Evolutionary conservation across 2,888 invertebrate species (phyloP).

Genomic region (Leptothorax acervorum): DNA sequence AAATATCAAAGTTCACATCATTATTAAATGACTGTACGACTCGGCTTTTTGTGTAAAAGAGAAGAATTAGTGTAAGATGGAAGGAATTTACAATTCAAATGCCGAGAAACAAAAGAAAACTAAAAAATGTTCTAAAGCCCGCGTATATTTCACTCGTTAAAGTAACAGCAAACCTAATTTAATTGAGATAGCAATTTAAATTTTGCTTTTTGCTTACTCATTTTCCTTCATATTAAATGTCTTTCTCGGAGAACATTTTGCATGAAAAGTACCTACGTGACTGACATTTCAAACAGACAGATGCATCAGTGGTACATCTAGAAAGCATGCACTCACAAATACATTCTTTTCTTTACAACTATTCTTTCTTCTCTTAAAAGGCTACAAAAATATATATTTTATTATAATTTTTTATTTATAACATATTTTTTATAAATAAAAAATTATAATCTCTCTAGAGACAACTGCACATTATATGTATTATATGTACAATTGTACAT

Average conservation of each 20-base stretch:
- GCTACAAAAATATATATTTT: no score
- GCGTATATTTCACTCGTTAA: neutral
- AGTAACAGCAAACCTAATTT: slow-evolving; percentile 10
- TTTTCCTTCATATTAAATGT: neutral
- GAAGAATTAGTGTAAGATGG: neutral
- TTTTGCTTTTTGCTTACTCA: neutral
- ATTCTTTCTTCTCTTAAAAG: no score
- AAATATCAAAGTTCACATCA: neutral
- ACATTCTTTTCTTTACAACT: neutral
- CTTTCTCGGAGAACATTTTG: neutral
- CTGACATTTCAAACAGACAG: neutral
- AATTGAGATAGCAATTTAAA: slow-evolving; percentile 4
- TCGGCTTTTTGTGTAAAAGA: neutral
- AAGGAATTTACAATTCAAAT: neutral
- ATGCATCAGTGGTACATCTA: neutral
- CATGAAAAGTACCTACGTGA: slow-evolving; percentile 21
- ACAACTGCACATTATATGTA: no score
- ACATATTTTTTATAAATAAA: no score
- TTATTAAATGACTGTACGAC: neutral
- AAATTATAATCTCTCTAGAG: no score
- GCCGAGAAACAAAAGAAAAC: neutral
- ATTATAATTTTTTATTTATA: no score
- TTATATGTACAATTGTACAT: no score
- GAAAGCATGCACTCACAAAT: no score
- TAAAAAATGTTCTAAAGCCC: neutral